These are phyloP conservation scores for Brachylomia viminalis DNA, from an alignment of 2,888 invertebrate species.

Conservation along the genomic window DNA sequence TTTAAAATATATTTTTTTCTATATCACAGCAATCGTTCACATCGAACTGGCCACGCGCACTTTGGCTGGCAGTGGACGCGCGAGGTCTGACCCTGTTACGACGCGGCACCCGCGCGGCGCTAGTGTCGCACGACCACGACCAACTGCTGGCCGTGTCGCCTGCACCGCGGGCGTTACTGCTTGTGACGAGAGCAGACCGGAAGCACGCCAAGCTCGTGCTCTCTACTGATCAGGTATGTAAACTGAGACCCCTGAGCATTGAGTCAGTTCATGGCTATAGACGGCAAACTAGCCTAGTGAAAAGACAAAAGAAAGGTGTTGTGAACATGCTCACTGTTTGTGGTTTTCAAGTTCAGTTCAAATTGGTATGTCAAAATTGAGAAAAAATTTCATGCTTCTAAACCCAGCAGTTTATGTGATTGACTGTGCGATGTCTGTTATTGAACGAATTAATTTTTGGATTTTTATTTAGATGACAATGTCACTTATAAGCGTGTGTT, in stretches of 20 bases:
- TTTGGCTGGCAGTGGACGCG: slow-evolving; percentile 98
- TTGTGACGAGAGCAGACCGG: slow-evolving; percentile 96
- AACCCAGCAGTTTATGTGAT: no score
- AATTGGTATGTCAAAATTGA: no score
- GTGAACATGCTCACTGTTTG: no score
- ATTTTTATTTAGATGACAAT: no score
- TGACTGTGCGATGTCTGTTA: no score
- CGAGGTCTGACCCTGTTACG: slow-evolving; percentile 97
- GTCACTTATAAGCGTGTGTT: no score
- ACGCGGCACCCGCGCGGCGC: slow-evolving; percentile 95
- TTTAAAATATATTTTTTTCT: neutral
- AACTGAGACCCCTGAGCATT: no score
- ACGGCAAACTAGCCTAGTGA: neutral
- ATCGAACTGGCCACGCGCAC: slow-evolving; percentile 97
- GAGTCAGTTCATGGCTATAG: neutral
- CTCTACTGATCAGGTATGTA: slow-evolving; percentile 95
- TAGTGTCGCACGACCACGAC: slow-evolving; percentile 97
- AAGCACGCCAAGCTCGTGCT: slow-evolving; percentile 98
- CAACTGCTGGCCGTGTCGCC: slow-evolving; percentile 97
- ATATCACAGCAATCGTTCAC: slow-evolving; percentile 96
- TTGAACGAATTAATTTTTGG: no score
- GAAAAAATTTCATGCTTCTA: no score
- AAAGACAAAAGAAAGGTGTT: neutral
- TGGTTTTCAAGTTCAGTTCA: no score
- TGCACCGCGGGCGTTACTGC: slow-evolving; percentile 97